A percentile compares a stretch with the other conserved stretches of the same genome.
phyloP scores from a whole-genome alignment of 1,140 invertebrate species.

The Leptinotarsa undecemlineata region DNA sequence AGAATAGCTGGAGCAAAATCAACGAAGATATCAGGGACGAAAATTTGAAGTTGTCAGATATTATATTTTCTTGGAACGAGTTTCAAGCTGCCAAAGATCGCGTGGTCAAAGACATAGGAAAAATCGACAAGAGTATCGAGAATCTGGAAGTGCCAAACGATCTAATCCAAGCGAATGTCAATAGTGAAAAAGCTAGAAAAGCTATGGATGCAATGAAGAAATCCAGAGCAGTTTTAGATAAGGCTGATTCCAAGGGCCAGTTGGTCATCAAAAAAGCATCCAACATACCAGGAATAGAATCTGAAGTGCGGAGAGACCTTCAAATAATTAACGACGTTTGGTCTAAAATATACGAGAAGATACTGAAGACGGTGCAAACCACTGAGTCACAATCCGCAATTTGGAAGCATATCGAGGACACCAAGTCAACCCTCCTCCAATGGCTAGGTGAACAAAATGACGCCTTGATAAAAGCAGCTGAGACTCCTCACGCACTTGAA shows the following conservation, averaged over 20 bases:
- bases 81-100: constrained; percentile 73
- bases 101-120: constrained; percentile 69
- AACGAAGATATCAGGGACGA: constrained; percentile 75
- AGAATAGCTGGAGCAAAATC: constrained; percentile 79
- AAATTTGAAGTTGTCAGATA: constrained; percentile 72
- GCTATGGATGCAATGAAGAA: constrained; percentile 73
- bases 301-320: constrained; percentile 67
- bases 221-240: constrained; percentile 73
- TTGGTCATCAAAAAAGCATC: constrained; percentile 72
- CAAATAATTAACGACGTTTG: constrained; percentile 69
- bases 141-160: constrained; percentile 68
- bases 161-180: constrained; percentile 64
- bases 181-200: constrained; percentile 75
- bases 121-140: constrained; percentile 65
- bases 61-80: constrained; percentile 74
- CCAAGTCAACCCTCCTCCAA: constrained; percentile 77
- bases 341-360: constrained; percentile 72
- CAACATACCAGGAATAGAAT: constrained; percentile 75
- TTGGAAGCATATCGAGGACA: constrained; percentile 89
- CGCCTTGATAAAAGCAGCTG: constrained; percentile 71
- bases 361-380: constrained; percentile 72
- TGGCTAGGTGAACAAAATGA: constrained; percentile 85
- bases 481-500: constrained; percentile 78
- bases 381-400: constrained; percentile 86
- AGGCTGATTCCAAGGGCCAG: constrained; percentile 73